Evolutionary conservation across 2,113 vertebrate genomes (phyloP).

Genomic region (Redunca redunca): DNA sequence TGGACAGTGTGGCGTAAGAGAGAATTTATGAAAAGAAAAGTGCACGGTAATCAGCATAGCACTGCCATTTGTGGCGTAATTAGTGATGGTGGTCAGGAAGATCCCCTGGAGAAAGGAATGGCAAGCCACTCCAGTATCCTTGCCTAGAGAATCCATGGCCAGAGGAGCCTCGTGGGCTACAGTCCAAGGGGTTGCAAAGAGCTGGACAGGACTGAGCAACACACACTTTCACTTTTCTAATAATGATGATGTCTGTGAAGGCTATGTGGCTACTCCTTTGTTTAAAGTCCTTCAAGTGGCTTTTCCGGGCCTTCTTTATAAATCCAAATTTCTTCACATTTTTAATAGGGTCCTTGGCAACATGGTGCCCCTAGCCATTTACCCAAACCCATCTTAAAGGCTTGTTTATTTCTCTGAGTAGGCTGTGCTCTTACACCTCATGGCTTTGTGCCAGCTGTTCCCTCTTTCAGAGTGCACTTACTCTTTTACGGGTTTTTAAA

Average conservation of each 20-base stretch:
- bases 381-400: neutral
- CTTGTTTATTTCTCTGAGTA: rapidly evolving
- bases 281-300: neutral
- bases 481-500: neutral
- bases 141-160: neutral
- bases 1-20: neutral
- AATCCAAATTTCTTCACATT: neutral
- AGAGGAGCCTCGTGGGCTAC: neutral
- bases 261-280: neutral
- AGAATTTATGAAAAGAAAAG: neutral
- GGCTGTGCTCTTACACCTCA: neutral
- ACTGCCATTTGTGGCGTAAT: neutral
- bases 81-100: neutral
- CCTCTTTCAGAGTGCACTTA: neutral
- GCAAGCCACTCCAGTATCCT: neutral
- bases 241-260: neutral
- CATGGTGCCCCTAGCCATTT: neutral
- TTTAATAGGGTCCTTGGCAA: neutral
- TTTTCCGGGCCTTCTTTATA: no score
- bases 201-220: neutral
- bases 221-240: neutral
- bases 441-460: neutral
- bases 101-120: neutral
- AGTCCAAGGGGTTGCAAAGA: neutral
- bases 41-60: neutral